Conservation (phyloP, 2,113 vertebrate genomes). For the Leucopsar rothschildi region DNA sequence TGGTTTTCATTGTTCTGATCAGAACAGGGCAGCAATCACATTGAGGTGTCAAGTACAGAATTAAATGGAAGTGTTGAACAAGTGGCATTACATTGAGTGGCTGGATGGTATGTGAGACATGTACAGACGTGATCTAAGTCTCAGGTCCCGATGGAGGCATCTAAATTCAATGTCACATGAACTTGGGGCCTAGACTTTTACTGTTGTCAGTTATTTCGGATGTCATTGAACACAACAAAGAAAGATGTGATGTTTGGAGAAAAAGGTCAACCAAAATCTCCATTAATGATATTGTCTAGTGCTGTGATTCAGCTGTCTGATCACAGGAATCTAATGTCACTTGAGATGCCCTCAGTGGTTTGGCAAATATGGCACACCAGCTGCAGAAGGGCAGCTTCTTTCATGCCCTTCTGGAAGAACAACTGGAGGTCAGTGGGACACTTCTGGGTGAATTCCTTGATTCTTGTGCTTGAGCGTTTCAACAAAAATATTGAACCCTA, state of each 20-base stretch:
- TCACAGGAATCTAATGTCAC: not conserved
- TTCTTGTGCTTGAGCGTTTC: not conserved
- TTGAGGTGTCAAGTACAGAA: not conserved
- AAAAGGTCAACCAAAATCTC: not conserved
- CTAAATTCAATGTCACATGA: not conserved
- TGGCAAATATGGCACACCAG: not conserved
- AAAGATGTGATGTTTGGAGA: not conserved
- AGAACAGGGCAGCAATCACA: not conserved
- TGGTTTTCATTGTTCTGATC: not conserved
- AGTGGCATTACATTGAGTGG: not conserved
- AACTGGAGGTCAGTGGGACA: not conserved
- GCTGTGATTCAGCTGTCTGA: not conserved
- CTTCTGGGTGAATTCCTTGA: not conserved
- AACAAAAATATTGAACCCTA: not conserved
- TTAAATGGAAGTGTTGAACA: not conserved
- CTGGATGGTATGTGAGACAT: not conserved
- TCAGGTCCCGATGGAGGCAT: not conserved
- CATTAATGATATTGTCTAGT: not conserved
- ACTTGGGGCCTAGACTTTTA: not conserved
- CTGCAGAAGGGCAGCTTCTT: not conserved
- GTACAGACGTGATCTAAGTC: not conserved
- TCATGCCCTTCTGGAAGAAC: not conserved
- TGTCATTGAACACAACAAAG: not conserved
- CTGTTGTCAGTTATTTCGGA: not conserved
- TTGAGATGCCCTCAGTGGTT: accelerated